Evolutionary conservation across 2,888 invertebrate species (phyloP).

Genomic region (Melitaea athalia): DNA sequence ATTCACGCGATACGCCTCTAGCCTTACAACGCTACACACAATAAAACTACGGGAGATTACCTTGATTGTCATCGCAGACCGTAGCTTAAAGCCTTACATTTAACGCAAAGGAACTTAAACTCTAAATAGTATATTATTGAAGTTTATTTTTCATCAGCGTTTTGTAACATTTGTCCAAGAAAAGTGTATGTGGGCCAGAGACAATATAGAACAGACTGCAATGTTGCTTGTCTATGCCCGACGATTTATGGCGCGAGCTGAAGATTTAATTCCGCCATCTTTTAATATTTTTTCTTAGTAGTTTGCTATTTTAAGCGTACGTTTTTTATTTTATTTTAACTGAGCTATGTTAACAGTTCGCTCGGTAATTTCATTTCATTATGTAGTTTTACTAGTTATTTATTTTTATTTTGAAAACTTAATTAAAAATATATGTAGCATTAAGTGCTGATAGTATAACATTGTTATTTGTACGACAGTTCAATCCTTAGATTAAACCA

Average conservation of each 20-base stretch:
- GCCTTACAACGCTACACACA: conserved; percentile 50
- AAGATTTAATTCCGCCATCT: conserved; percentile 62
- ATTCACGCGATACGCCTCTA: conserved; percentile 45
- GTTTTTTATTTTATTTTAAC: conserved; percentile 29
- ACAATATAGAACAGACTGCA: conserved; percentile 72
- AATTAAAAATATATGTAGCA: conserved; percentile 28
- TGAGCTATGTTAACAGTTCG: conserved; percentile 26
- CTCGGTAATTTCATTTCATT: conserved; percentile 30
- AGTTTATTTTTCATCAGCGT: conserved; percentile 4
- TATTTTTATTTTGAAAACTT: conserved; percentile 18
- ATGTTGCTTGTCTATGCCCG: conserved; percentile 72
- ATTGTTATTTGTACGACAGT: conserved; percentile 7
- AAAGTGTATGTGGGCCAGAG: conserved; percentile 61
- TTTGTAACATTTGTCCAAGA: conserved; percentile 43
- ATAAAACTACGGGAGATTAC: conserved; percentile 63
- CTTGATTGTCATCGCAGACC: conserved; percentile 62
- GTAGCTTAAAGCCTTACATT: conserved; percentile 45
- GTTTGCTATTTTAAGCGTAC: conserved; percentile 33
- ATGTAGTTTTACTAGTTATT: conserved; percentile 24
- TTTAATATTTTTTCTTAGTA: conserved; percentile 45
- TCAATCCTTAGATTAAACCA: too few relatives aligned
- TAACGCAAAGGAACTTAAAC: conserved; percentile 39
- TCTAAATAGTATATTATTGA: conserved; percentile 32
- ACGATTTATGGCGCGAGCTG: conserved; percentile 66
- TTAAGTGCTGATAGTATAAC: not conserved